Conservation (phyloP, 2,113 vertebrate genomes). For the rat (Rattus norvegicus) region DNA sequence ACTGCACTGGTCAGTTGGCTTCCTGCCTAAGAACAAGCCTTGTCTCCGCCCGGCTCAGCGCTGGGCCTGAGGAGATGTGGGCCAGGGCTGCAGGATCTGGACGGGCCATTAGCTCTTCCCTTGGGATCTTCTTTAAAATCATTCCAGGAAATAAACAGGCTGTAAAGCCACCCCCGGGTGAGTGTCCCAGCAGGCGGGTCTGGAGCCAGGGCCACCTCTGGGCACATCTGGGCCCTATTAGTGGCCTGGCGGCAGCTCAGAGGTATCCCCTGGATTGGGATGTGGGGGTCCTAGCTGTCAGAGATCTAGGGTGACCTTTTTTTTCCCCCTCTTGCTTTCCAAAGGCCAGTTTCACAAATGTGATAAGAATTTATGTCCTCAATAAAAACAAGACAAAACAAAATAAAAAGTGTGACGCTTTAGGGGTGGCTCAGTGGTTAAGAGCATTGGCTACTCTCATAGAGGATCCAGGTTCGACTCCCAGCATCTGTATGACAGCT, state of each 20-base stretch:
- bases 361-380: neutral
- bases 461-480: neutral
- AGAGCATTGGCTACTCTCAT: neutral
- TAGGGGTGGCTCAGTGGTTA: neutral
- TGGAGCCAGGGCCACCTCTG: constrained; percentile 81
- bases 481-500: neutral
- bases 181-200: constrained; percentile 68
- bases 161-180: neutral
- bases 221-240: constrained; percentile 85
- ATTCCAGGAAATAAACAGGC: constrained; percentile 72
- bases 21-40: neutral
- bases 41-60: neutral
- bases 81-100: neutral
- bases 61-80: neutral
- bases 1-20: neutral
- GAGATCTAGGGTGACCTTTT: neutral
- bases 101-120: constrained; percentile 4
- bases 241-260: constrained; percentile 69
- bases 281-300: constrained; percentile 1
- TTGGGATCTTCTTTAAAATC: neutral
- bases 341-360: neutral
- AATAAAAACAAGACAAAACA: neutral
- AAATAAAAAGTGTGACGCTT: neutral
- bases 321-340: neutral
- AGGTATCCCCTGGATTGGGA: constrained; percentile 49